Evolutionary conservation across 2,113 vertebrate species (phyloP).

Genomic region (Zosterops japonicus): DNA sequence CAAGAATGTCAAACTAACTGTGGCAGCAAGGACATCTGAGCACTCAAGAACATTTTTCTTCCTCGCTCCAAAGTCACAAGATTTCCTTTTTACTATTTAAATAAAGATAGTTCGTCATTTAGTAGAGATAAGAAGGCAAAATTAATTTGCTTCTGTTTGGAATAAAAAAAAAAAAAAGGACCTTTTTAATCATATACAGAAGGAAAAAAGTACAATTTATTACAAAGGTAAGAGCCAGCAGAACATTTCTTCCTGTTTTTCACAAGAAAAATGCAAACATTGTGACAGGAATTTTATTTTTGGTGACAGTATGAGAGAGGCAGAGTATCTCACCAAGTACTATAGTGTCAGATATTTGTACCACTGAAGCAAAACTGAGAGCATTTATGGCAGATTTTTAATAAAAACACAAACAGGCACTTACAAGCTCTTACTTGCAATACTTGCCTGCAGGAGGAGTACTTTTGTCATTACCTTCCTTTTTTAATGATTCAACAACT

Average conservation of each 20-base stretch:
- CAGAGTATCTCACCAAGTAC: neutral
- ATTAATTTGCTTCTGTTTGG: neutral
- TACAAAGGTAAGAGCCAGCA: neutral
- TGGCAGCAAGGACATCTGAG: neutral
- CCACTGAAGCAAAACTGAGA: neutral
- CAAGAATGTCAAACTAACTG: neutral
- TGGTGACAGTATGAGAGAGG: neutral
- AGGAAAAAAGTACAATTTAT: neutral
- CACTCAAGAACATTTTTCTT: neutral
- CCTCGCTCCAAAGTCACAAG: neutral
- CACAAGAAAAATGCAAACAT: neutral
- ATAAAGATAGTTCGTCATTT: neutral
- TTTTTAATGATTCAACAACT: neutral
- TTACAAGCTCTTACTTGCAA: neutral
- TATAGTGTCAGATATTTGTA: neutral
- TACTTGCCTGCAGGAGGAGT: neutral
- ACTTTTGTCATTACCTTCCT: neutral
- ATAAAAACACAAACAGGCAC: neutral
- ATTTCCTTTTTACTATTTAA: conserved; percentile 8
- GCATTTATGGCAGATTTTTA: neutral
- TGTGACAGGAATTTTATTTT: neutral
- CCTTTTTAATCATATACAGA: neutral
- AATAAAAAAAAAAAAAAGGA: too few species aligned
- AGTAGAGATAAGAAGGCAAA: neutral
- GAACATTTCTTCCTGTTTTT: conserved; percentile 25